Evolutionary conservation across 2,888 invertebrate genomes (phyloP).

Genomic region (Leptopilina syphax): DNA sequence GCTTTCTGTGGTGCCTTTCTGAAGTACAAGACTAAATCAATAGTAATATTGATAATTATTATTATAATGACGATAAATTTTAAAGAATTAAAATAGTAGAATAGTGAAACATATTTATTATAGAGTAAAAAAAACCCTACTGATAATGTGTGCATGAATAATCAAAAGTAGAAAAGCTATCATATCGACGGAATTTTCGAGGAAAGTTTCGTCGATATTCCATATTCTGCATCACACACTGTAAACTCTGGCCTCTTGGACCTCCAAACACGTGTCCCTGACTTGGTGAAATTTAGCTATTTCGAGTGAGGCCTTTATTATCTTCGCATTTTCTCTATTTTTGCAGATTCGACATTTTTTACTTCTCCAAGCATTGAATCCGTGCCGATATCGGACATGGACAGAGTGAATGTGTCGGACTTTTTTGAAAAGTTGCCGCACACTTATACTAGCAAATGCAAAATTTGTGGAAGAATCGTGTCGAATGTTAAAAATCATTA

Average conservation of each 20-base stretch:
- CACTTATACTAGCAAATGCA: slow-evolving; percentile 67
- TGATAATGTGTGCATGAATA: slow-evolving; percentile 48
- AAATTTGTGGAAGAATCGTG: slow-evolving; percentile 72
- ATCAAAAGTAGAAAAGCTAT: not conserved
- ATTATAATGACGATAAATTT: not conserved
- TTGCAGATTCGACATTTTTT: slow-evolving; percentile 70
- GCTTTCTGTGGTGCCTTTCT: slow-evolving; percentile 71
- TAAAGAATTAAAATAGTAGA: slow-evolving; percentile 44
- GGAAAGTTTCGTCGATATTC: not conserved
- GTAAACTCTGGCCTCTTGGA: not conserved
- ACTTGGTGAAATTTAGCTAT: slow-evolving; percentile 16
- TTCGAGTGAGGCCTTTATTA: slow-evolving; percentile 43
- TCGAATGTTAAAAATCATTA: slow-evolving; percentile 72
- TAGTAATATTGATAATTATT: slow-evolving; percentile 47
- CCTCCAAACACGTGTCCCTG: slow-evolving; percentile 43
- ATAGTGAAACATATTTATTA: slow-evolving; percentile 56
- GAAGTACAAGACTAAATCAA: slow-evolving; percentile 66
- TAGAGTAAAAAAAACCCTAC: slow-evolving; percentile 51
- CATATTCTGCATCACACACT: no score
- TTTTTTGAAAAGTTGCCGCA: slow-evolving; percentile 67
- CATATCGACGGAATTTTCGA: not conserved
- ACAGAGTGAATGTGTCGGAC: slow-evolving; percentile 65
- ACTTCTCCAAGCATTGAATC: slow-evolving; percentile 65
- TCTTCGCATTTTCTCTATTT: slow-evolving; percentile 64
- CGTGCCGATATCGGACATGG: slow-evolving; percentile 64